phyloP scores from a whole-genome alignment of 2,888 invertebrate genomes.

The Perdita meconis region DNA sequence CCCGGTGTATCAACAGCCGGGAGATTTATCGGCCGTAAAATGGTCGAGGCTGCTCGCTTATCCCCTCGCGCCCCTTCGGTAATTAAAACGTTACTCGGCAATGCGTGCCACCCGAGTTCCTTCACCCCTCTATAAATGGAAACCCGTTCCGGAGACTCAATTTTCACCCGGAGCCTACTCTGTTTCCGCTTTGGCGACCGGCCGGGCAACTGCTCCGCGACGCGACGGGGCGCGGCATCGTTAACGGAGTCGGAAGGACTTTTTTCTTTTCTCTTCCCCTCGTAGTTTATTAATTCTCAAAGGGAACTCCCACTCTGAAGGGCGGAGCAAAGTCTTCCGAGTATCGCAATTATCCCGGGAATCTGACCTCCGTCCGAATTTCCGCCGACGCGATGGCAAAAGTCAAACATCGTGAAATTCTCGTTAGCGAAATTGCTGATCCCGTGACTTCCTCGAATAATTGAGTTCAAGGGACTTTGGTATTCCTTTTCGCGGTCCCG shows the following conservation, averaged over 20 bases:
- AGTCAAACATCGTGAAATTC: not conserved
- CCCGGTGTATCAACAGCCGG: not conserved
- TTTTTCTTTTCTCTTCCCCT: not conserved
- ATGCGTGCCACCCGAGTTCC: slow-evolving; percentile 36
- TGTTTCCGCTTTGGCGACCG: slow-evolving; percentile 57
- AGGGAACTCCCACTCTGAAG: not conserved
- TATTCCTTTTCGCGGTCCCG: not conserved
- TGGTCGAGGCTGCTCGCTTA: slow-evolving; percentile 2
- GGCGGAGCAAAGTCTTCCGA: too few relatives aligned
- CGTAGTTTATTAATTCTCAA: not conserved
- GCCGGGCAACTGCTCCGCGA: slow-evolving; percentile 28
- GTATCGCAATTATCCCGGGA: too few relatives aligned
- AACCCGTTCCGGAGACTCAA: slow-evolving; percentile 57
- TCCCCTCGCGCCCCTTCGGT: not conserved
- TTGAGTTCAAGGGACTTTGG: not conserved
- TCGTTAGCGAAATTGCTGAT: not conserved
- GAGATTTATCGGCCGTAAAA: slow-evolving; percentile 3
- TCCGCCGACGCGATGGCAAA: not conserved
- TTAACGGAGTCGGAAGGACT: not conserved
- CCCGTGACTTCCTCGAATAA: not conserved
- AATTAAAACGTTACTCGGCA: slow-evolving; percentile 57
- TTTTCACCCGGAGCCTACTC: slow-evolving; percentile 51
- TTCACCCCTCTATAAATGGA: slow-evolving; percentile 43
- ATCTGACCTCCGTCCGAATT: not conserved
- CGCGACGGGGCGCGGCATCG: not conserved